Base-by-base conservation (phyloP, 2,888 invertebrate species). In the Punctoribates punctum region DNA sequence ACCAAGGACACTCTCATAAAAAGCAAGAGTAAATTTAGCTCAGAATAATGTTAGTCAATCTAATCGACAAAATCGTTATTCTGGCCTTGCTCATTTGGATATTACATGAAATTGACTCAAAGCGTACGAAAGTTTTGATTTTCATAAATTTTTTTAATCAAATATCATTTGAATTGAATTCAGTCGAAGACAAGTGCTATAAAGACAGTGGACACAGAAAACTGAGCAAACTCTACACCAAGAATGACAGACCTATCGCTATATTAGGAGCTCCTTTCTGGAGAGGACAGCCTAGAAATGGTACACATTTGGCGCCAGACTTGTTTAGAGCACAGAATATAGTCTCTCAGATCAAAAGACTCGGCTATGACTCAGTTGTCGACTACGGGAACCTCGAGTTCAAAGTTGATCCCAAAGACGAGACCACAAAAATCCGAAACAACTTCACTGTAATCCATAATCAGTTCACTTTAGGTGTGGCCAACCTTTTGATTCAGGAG, bases 321-420 rank as follows among this genome's bases (percentile, higher is more conserved):
- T 15, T 20, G 17, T n/a, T 51, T 11, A 3, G 51, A 3, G 11
- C 3, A 20, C 17, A 15, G 20, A 20, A 20, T 51, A 15, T 51
- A 2, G 20, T 51, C 2, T 6, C 2, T n/a, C 51, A 51, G 20
- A 15, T 51, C 17, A 51, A 51, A 20, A 15, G 17, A n/a, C 20
- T 51, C 3, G 51, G 51, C 17, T 20, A 51, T 20, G 51, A 78
- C 73, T 34, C 34, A 8, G 73, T 79, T 6, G 74, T 77, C 27
- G 80, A 80, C 73, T 78, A 76, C 77, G 79, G 79, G 73, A 75
- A 79, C 76, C 51, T 79, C 1, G 25, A 54, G 5, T 23, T 20
- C 54, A 54, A 54, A 23, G n/a, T n/a, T 20, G 1, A 6, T 23
- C 20, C 25, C 1, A 38, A 65, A 25, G 34, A 57, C 62, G 17